Base-by-base conservation (phyloP, 2,888 invertebrate species). In the Ophraella communa region DNA sequence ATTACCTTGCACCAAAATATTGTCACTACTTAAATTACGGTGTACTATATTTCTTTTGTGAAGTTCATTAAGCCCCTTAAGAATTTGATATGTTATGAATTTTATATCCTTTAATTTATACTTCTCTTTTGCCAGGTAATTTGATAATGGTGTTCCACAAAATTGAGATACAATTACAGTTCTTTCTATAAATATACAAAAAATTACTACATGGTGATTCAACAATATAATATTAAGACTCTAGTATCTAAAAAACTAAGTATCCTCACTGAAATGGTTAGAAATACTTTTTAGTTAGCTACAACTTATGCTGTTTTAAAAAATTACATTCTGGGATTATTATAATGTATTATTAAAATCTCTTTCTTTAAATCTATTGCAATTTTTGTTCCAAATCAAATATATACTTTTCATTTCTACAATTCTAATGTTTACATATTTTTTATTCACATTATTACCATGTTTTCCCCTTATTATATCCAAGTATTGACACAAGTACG, bases 401-500 rank as follows among this genome's bases (percentile, higher is more conserved):
- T n/a, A n/a, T n/a, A n/a, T n/a, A n/a, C n/a, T n/a, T n/a, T n/a
- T n/a, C n/a, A n/a, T n/a, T n/a, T n/a, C n/a, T n/a, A n/a, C n/a
- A n/a, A n/a, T n/a, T n/a, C n/a, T n/a, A n/a, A n/a, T 30, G 30
- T 10, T 3, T 30, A 30, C 30, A 10, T 30, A 8, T 30, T 11
- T 35, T 35, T 11, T n/a, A 14, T 14, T 14, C 39, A 39, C 4
- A 14, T 39, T 45, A 79, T 82, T 84, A 95, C 96, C 97, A 87
- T 97, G 96, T 85, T 96, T 97, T 71, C 95, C 94, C 73, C 96
- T 86, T 69, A 94, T 90, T 59, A 98, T 89, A 82, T 97, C 96
- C 45, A 98, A 84, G 83, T 98, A 98, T 64, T 91, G 89, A 76
- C 95, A 95, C 55, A 98, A 84, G 83, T 94, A 88, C 0, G 89